Conservation (phyloP, 1,140 invertebrate species). For the Drosophila arawakana region DNA sequence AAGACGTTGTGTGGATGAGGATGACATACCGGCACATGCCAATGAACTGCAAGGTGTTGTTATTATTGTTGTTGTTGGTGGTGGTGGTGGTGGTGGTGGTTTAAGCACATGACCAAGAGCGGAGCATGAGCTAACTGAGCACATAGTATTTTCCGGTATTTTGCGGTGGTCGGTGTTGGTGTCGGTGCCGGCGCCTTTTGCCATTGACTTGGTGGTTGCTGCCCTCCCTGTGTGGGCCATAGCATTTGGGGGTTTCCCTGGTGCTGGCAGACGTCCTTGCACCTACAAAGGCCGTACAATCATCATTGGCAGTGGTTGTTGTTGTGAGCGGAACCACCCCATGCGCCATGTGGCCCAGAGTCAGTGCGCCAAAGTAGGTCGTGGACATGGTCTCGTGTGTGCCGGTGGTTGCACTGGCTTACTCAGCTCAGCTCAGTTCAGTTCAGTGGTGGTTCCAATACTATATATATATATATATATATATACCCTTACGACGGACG, state of each 20-base stretch:
- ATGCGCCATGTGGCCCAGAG: constrained; percentile 78
- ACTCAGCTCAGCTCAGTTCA: constrained; percentile 16
- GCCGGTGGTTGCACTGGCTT: constrained; percentile 64
- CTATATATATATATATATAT: constrained; percentile 51
- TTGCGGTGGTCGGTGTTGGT: constrained; percentile 59
- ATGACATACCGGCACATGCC: constrained; percentile 81
- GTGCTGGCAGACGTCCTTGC: constrained; percentile 73
- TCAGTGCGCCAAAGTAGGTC: constrained; percentile 78
- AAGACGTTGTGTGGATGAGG: constrained; percentile 76
- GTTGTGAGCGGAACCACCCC: constrained; percentile 81
- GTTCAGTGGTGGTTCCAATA: constrained; percentile 77
- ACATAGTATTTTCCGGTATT: constrained; percentile 50
- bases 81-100: constrained; percentile 55
- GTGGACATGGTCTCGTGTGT: constrained; percentile 42
- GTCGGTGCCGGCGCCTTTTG: constrained; percentile 3
- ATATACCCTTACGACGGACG: constrained; percentile 11
- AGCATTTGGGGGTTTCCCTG: constrained; percentile 62
- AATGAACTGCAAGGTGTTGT: constrained; percentile 48
- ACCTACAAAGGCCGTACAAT: constrained; percentile 67
- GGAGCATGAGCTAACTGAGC: constrained; percentile 42
- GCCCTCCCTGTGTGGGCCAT: constrained; percentile 48
- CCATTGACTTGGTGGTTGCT: constrained; percentile 50
- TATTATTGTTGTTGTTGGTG: constrained; percentile 11
- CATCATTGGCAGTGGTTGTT: constrained; percentile 49
- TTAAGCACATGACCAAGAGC: constrained; percentile 68